Base-by-base conservation (phyloP, 2,797 vertebrate genomes). In the Hozukius guyotensis region DNA sequence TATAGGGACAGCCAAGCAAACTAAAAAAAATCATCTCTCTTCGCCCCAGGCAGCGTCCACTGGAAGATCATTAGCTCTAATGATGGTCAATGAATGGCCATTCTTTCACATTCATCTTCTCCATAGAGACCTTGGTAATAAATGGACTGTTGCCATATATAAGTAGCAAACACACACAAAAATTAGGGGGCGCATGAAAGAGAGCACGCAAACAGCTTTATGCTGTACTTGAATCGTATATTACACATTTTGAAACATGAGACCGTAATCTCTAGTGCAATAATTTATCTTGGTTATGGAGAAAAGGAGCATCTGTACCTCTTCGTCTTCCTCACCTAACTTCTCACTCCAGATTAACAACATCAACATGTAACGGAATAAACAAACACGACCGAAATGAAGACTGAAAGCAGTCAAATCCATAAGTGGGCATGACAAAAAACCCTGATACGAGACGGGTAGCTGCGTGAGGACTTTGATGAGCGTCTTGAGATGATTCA, bases 401-500 rank as follows among this genome's bases (percentile, higher is more conserved):
- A 83, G 83, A 72, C 60, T 38, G 63, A 79, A 76, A 82, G 76
- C 68, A 67, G 78, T 86, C 75, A 60, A 55, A 80, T 60, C 74
- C 66, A 77, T 75, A 83, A 84, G 82, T 82, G 75, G 81, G 77
- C 67, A 62, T 81, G 77, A 87, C 69, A 88, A 85, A 49, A 84
- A 85, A 38, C 20, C 65, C 70, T 62, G 74, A 68, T 60, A 75
- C 2, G 13, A 77, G 82, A 86, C 6, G 64, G 72, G 72, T 29
- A 61, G 82, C 84, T 69, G 72, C 14, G 12, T 22, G 52, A 86
- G 76, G 81, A 86, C 16, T 64, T 76, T 88, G 88, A 94, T 88
- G 84, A 89, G 89, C 78, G 34, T 84, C 87, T 90, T 72, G 85
- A 94, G 90, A 94, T 90, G 89, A 95, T 94, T 94, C 92, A 87